Base-by-base conservation (phyloP, 1,140 invertebrate genomes). In the Palaemon carinicauda region DNA sequence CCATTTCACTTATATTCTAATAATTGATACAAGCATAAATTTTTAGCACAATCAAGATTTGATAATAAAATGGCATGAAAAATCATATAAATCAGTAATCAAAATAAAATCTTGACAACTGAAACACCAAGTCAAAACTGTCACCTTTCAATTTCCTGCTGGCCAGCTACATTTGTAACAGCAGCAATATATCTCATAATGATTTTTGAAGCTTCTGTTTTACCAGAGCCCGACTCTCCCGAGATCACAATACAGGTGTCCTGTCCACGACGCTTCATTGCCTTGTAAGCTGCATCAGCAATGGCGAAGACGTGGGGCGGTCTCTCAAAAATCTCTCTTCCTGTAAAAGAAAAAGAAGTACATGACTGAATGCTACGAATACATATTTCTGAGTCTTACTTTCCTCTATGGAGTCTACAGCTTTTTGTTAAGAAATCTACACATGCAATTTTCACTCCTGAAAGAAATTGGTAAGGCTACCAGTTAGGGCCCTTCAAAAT, bases 161-260 rank as follows among this genome's bases (percentile, higher is more conserved):
- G 95, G 89, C 97, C 94, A 91, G 95, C 94, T 90, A 96, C 91
- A 94, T 98, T 99, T 21, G 98, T 99, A 71, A 99, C 97, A 14
- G 98, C 98, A 10, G 98, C 98, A 88, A 99, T 98, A 91, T 99
- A 99, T 91, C 98, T 97, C 97, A 99, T 99, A 87, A 99, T 98
- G 89, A 99, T 98, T 93, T 99, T 99, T 33, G 97, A 98, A 0
- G 98, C 97, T 92, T 99, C 98, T 12, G 98, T 99, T 92, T 99
- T 99, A 51, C 98, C 98, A 41, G 97, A 95, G 7, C 98, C 97
- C 9, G 97, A 98, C 92, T 99, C 98, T 9, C 98, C 98, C 80
- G 97, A 96, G 92, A 87, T 99, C 5, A 99, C 96, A 83, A 99
- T 98, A 91, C 98, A 99, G 10, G 97, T 98, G 91, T 99, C 97